Evolutionary conservation across 1,140 invertebrate genomes (phyloP).

Genomic region (Caerostris darwini): DNA sequence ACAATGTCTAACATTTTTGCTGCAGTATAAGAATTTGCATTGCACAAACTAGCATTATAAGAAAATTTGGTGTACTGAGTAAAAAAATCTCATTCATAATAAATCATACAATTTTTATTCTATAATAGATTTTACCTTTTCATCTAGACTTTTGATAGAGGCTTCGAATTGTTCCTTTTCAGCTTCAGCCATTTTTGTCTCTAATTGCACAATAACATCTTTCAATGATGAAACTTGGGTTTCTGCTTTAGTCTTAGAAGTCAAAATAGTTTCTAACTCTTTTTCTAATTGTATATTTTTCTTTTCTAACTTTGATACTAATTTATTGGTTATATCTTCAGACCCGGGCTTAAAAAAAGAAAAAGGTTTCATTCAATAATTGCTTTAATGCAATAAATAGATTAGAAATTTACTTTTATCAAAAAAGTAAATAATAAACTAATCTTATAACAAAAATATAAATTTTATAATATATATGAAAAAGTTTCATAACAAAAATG

Average conservation of each 20-base stretch:
- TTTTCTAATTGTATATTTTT: slow-evolving; percentile 61
- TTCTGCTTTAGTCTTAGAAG: background rate
- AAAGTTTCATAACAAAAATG: background rate
- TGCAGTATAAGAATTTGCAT: no score
- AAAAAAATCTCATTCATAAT: no score
- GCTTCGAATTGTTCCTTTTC: background rate
- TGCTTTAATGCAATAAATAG: no score
- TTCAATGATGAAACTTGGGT: background rate
- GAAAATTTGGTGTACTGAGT: no score
- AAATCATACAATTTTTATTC: background rate
- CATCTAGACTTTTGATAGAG: background rate
- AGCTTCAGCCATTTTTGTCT: slow-evolving; percentile 25
- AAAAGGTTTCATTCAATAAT: background rate
- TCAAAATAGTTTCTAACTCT: slow-evolving; percentile 41
- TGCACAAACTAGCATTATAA: no score
- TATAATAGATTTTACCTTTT: background rate
- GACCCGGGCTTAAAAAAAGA: background rate
- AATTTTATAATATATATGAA: background rate
- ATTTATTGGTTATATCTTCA: background rate
- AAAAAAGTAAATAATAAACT: background rate
- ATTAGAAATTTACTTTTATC: background rate
- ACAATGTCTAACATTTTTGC: no score
- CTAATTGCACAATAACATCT: background rate
- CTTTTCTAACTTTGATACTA: slow-evolving; percentile 59
- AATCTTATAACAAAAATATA: background rate